Base-by-base conservation (phyloP, 2,888 invertebrate genomes). In the Lycophotia porphyrea region DNA sequence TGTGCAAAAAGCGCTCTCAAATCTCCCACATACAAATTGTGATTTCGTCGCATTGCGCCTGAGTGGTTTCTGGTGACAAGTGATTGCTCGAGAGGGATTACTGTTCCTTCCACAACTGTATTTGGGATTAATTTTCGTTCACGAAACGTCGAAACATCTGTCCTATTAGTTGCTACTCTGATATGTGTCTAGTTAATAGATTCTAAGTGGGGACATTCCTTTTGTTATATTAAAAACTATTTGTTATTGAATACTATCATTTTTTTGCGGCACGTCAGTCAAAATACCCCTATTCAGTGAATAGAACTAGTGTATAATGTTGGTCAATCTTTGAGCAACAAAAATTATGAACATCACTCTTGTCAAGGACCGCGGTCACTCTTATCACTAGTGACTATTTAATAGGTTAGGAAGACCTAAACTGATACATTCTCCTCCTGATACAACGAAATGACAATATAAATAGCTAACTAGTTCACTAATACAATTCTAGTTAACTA, bases 21-120 rank as follows among this genome's bases (percentile, higher is more conserved):
- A 63, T 69, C 71, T 55, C 44, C n/a, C 52, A 31, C 70, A 34
- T 18, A 81, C 71, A 52, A 76, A 77, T 79, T 81, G 77, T 76
- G 81, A 88, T 86, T 81, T 76, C 52, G 74, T 31, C 71, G 44
- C 61, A 31, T 61, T 90, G 90, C 92, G 92, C 93, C 85, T 90
- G 94, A 95, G 93, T 93, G 92, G 93, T 93, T 93, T 93, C 91
- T 84, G 86, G 92, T 95, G 94, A 95, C 95, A 95, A 95, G 95
- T 94, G 95, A 93, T 92, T 92, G 90, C 87, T 93, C 87, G 90
- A 91, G 92, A 91, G 94, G 93, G 93, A 93, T 94, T 93, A 93
- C 79, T 81, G 88, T 88, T 90, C 90, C 88, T 91, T 90, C 88
- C 88, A 90, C 90, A 89, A 92, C 88, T 87, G 90, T 87, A 90